These are phyloP conservation scores for Mesembrinibis cayennensis DNA, from an alignment of 2,113 vertebrate genomes.

Conservation along the genomic window DNA sequence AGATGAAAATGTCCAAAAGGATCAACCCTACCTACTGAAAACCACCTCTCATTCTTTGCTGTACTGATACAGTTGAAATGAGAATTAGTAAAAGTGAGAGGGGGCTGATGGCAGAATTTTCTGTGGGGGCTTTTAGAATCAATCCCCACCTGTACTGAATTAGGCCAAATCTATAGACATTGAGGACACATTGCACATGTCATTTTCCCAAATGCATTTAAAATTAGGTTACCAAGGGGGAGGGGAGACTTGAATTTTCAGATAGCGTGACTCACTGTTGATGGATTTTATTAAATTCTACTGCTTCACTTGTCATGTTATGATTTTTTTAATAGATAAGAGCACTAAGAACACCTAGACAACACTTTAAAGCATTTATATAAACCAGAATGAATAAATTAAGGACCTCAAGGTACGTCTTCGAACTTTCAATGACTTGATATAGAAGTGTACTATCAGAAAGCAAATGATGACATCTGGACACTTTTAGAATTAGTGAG, in stretches of 20 bases:
- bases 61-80: not conserved
- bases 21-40: not conserved
- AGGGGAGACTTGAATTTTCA: conserved; percentile 29
- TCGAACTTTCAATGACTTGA: not conserved
- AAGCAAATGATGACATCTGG: not conserved
- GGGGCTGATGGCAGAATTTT: not conserved
- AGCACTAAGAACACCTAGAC: not conserved
- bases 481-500: not conserved
- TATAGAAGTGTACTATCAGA: not conserved
- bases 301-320: not conserved
- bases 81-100: not conserved
- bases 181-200: not conserved
- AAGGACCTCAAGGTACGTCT: not conserved
- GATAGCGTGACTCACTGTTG: not conserved
- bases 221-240: conserved; percentile 54
- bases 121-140: not conserved
- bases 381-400: not conserved
- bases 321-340: not conserved
- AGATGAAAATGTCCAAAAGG: not conserved
- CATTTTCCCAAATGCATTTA: conserved; percentile 54
- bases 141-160: conserved; percentile 37
- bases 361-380: not conserved
- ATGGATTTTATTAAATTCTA: not conserved
- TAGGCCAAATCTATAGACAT: conserved; percentile 55
- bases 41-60: not conserved